phyloP scores from a whole-genome alignment of 2,797 vertebrate species.

The Hydrophis major region DNA sequence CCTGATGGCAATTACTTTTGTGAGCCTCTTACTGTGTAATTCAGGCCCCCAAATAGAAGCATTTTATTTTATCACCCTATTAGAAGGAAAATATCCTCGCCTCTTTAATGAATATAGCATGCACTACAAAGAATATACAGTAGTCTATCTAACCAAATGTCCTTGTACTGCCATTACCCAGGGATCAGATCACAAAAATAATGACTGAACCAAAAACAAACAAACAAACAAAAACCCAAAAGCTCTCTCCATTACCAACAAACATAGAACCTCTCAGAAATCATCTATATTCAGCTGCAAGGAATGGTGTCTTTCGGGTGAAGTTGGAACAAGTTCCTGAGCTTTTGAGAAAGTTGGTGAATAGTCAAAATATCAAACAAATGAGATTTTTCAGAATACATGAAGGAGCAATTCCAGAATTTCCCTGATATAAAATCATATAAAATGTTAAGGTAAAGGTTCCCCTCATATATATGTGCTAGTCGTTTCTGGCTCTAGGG shows the following conservation, averaged over 20 bases:
- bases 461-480: too few species aligned
- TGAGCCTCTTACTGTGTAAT: slow-evolving; percentile 58
- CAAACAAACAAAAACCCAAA: slow-evolving; percentile 15
- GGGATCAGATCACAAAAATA: slow-evolving; percentile 55
- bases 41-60: slow-evolving; percentile 55
- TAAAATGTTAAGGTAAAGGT: too few species aligned
- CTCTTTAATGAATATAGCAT: slow-evolving; percentile 60
- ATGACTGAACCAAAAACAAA: slow-evolving; percentile 47
- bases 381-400: not conserved
- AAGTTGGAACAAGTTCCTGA: not conserved
- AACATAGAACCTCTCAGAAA: slow-evolving; percentile 43
- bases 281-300: slow-evolving; percentile 10
- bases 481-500: too few species aligned
- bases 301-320: not conserved
- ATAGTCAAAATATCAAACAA: not conserved
- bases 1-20: slow-evolving; percentile 64
- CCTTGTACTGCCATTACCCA: slow-evolving; percentile 51
- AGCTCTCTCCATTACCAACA: slow-evolving; percentile 51
- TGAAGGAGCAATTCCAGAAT: not conserved
- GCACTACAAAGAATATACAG: slow-evolving; percentile 45
- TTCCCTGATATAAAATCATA: not conserved
- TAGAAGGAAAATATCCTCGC: slow-evolving; percentile 52
- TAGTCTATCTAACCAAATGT: slow-evolving; percentile 47
- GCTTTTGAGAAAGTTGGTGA: not conserved
- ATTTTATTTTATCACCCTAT: slow-evolving; percentile 65